Conservation (phyloP, 2,113 vertebrate genomes). For the Dendrocopos noguchii region DNA sequence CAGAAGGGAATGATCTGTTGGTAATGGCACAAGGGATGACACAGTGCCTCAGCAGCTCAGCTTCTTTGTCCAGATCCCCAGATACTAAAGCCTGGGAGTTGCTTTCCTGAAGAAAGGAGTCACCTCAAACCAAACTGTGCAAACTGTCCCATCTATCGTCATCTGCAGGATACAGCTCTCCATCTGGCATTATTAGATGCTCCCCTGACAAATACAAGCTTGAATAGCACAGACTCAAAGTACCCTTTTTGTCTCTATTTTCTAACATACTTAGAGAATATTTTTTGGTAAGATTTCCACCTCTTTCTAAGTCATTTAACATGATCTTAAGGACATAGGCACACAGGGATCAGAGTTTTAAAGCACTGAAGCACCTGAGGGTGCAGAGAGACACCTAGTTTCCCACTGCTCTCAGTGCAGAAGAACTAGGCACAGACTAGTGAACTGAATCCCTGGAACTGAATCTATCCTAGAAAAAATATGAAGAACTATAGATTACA, state of each 20-base stretch:
- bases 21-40: background rate
- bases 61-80: background rate
- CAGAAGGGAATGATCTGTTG: background rate
- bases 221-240: background rate
- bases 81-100: background rate
- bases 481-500: background rate
- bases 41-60: background rate
- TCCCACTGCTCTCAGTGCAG: slow-evolving; percentile 14
- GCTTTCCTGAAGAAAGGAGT: background rate
- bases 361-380: slow-evolving; percentile 46
- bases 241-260: background rate
- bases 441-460: background rate
- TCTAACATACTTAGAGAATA: background rate
- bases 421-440: background rate
- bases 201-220: background rate
- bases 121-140: background rate
- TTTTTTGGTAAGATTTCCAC: background rate
- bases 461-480: background rate
- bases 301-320: background rate
- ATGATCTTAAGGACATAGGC: background rate
- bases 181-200: background rate
- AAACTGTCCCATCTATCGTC: background rate
- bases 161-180: background rate
- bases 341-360: slow-evolving; percentile 30
- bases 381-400: slow-evolving; percentile 66